Evolutionary conservation across 2,888 invertebrate genomes (phyloP), one percentile per base, ranked within the genome.

Genomic region (Anorthoa munda): DNA sequence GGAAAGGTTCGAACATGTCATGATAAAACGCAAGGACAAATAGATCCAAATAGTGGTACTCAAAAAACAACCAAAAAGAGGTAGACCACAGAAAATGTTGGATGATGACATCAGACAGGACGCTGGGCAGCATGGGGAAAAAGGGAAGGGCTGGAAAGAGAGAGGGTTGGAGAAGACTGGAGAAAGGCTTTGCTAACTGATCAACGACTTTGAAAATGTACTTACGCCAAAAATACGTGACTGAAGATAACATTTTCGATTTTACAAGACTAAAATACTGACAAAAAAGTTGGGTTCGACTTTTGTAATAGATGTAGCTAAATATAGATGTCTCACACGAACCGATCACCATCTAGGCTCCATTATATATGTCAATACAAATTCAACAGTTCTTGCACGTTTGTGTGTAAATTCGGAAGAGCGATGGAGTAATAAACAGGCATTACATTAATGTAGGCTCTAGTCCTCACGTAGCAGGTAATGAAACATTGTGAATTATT

Each of bases 401-500:
- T 59, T 61, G 12, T 17, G 13, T 75, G 31, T 65, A 60, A 75
- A 75, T 48, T 65, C 15, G 31, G 50, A 50, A 81, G 75, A 60
- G 64, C 45, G 50, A n/a, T 73, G 46, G 46, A 59, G 76, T 45
- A 72, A 77, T 75, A 81, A 81, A 81, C 46, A 56, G 50, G 60
- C 66, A 23, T 11, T 31, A 66, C 75, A 50, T 60, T 60, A 66
- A 75, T 65, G 60, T 55, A 74, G 60, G 53, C 48, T 5, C 12
- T 74, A 80, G 64, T 17, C 50, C 50, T 50, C 76, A 26, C 23
- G 53, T 23, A 81, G 31, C 66, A 46, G 67, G 78, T 76, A 78
- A 81, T 76, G 82, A 67, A 82, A 82, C 50, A 45, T 60, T 46
- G 63, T 81, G 77, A 82, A 78, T 65, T 81, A 78, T 78, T 77